phyloP scores from a whole-genome alignment of 2,888 invertebrate genomes.

The Cheilosia grossa region DNA sequence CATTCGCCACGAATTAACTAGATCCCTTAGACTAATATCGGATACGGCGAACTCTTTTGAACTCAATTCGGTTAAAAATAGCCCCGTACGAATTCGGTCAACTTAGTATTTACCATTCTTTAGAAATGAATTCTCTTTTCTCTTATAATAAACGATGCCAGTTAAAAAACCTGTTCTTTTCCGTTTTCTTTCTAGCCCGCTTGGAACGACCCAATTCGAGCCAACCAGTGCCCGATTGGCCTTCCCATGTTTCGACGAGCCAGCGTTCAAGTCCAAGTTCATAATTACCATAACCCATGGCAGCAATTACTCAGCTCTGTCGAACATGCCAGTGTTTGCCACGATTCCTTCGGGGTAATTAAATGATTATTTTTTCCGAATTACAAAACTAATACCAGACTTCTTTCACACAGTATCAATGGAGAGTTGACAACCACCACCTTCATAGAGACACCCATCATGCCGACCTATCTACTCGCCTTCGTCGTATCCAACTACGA shows the following conservation, averaged over 20 bases:
- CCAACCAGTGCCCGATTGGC: constrained; percentile 87
- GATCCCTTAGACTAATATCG: too few relatives aligned
- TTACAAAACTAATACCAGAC: background rate
- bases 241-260: constrained; percentile 92
- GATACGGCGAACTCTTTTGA: too few relatives aligned
- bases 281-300: constrained; percentile 86
- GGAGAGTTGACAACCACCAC: constrained; percentile 79
- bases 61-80: too few relatives aligned
- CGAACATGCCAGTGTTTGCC: constrained; percentile 80
- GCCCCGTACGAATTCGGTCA: too few relatives aligned
- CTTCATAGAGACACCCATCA: constrained; percentile 85
- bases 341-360: constrained; percentile 37
- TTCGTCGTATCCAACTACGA: constrained; percentile 89
- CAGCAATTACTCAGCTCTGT: constrained; percentile 80
- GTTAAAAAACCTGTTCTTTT: too few relatives aligned
- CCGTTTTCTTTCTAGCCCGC: constrained; percentile 76
- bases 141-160: too few relatives aligned
- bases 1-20: too few relatives aligned
- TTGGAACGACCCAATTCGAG: constrained; percentile 88
- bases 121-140: too few relatives aligned
- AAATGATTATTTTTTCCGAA: background rate
- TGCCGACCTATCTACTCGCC: constrained; percentile 93
- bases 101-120: too few relatives aligned
- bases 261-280: constrained; percentile 88
- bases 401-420: constrained; percentile 29